Evolutionary conservation across 2,888 invertebrate species (phyloP), one percentile per base, ranked within the genome.

Genomic region (Pollenia griseotomentosa): DNA sequence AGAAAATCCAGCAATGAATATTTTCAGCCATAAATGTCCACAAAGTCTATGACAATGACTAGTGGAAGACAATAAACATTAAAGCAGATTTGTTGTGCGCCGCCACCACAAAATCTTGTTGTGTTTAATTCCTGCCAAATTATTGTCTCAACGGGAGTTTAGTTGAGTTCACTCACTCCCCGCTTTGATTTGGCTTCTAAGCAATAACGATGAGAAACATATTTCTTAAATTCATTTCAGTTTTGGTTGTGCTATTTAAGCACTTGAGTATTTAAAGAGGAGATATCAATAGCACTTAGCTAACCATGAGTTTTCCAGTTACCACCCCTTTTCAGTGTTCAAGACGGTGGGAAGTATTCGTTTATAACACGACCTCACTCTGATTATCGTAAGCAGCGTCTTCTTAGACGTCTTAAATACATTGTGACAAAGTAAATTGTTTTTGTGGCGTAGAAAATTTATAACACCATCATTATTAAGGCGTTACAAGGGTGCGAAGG

Each of bases 391-490:
- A 44, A 70, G 68, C 61, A 12, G 33, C 46, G 40, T 53, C 53
- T 59, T 46, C 61, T 23, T 81, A 8, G 65, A 46, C 33, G 75
- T 44, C 86, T 86, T 73, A 86, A 90, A 89, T 89, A 90, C 87
- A 90, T 89, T 90, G 90, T 90, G 90, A 90, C 90, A 90, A 89
- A 90, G 89, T 90, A 91, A 92, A 91, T 90, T 90, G 90, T 92
- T 90, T 89, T 90, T 89, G 88, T 88, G 88, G 77, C 87, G 48
- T 23, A 44, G 53, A 78, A 90, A 90, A 91, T 91, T 90, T 91
- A 92, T 91, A 90, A 90, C 91, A 90, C 89, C 89, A 89, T 90
- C 89, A 89, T 86, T 84, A 84, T 81, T 68, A 84, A 81, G 81
- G 83, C 80, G 83, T 74, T 78, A 80, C 65, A 44, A 14, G 2